Evolutionary conservation across 2,797 vertebrate genomes (phyloP), one percentile per base, ranked within the genome.

Genomic region (Tokudaia tokunoshimensis): DNA sequence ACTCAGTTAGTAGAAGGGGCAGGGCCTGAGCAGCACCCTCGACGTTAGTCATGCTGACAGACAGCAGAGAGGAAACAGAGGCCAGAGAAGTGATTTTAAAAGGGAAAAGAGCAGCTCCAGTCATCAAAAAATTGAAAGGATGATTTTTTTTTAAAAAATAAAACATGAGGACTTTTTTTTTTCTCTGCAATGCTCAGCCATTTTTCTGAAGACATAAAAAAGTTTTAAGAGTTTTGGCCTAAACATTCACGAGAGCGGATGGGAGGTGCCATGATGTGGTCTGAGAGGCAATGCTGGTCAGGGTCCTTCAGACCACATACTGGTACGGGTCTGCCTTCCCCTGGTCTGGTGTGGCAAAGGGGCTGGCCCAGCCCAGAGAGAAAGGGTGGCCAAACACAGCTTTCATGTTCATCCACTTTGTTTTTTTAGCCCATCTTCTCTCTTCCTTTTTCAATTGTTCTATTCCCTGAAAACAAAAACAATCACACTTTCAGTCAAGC

Each of bases 391-490:
- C 99, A 81, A 99, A 99, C 97, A 99, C 99, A 98, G 99, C 99
- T 99, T 99, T 99, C 99, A 99, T 98, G 98, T 99, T 99, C 99
- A 99, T 99, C 99, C 99, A 99, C 98, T 99, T 99, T 95, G 99
- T 99, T 99, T 98, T 99, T 99, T 99, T 99, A 97, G 99, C 99
- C 99, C 99, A 99, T 99, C 98, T 99, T 98, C 99, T 99, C 99
- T 99, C 99, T 99, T 99, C 99, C 98, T 99, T 99, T 99, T 99
- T 99, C 98, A 99, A 99, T 98, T 99, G 99, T 98, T 99, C 99
- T 98, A 99, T 99, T 88, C 99, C 99, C 99, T 99, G 99, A 98
- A 99, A 99, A 99, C 97, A 99, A 98, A 98, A 99, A 99, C 99
- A 98, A 98, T 98, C 98, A 99, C 95, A 99, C 98, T 98, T 97